These are phyloP conservation scores for Musca domestica DNA, from an alignment of 1,140 invertebrate genomes.

Conservation along the genomic window DNA sequence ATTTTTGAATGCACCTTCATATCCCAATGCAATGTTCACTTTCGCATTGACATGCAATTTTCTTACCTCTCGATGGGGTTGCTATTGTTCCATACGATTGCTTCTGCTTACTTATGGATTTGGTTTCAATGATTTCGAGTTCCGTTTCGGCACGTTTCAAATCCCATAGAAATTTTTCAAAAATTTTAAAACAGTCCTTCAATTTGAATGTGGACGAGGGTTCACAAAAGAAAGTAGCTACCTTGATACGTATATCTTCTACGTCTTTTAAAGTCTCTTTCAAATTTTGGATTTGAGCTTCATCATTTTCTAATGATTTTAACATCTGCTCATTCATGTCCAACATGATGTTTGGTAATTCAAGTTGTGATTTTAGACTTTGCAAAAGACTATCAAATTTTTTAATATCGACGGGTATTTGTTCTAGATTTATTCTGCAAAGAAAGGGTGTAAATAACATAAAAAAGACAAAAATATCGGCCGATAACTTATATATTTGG, in stretches of 20 bases:
- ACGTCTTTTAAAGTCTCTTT: conserved; percentile 80
- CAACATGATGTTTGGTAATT: conserved; percentile 68
- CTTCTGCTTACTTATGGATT: too few relatives aligned
- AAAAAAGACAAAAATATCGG: too few relatives aligned
- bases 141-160: conserved; percentile 79
- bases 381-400: conserved; percentile 75
- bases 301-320: conserved; percentile 82
- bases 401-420: conserved; percentile 85
- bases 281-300: conserved; percentile 72
- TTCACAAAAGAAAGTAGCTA: conserved; percentile 95
- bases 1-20: too few relatives aligned
- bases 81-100: too few relatives aligned
- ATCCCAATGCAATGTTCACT: too few relatives aligned
- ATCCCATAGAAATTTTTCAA: conserved; percentile 81
- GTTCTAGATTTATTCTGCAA: conserved; percentile 81
- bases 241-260: conserved; percentile 71
- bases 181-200: conserved; percentile 92
- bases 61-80: too few relatives aligned
- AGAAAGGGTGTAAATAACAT: too few relatives aligned
- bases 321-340: conserved; percentile 87
- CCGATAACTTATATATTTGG: too few relatives aligned
- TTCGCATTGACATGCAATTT: too few relatives aligned
- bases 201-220: conserved; percentile 86
- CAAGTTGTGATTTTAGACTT: conserved; percentile 78
- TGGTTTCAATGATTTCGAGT: neutral